phyloP scores from a whole-genome alignment of 2,888 invertebrate genomes.

The Blastobasis lacticolella region DNA sequence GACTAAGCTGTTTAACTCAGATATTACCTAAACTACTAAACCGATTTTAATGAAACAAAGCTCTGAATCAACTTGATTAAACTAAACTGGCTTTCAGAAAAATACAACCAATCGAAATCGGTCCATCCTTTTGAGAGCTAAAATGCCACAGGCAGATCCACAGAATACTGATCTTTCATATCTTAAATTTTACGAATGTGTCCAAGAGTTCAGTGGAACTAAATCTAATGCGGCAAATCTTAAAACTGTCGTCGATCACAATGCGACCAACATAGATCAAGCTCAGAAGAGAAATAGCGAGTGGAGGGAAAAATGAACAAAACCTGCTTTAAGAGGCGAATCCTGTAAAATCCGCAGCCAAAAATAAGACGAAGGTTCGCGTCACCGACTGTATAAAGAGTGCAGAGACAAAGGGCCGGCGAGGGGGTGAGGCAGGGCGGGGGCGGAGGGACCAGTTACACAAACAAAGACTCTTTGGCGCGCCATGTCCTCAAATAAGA shows the following conservation, averaged over 20 bases:
- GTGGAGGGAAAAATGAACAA: conserved; percentile 29
- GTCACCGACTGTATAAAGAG: conserved; percentile 64
- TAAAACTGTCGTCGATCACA: no score
- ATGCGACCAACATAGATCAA: no score
- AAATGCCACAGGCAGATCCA: no score
- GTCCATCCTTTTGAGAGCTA: no score
- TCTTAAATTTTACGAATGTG: no score
- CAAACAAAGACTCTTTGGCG: conserved; percentile 61
- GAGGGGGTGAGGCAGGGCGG: conserved; percentile 31
- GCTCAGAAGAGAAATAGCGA: conserved; percentile 22
- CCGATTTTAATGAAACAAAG: background rate
- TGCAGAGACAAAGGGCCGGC: conserved; percentile 54
- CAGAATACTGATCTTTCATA: no score
- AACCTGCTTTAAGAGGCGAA: conserved; percentile 33
- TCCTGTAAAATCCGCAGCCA: conserved; percentile 40
- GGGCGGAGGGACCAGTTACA: conserved; percentile 51
- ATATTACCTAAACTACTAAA: no score
- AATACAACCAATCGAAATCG: no score
- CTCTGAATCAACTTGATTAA: background rate
- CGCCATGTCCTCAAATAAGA: conserved; percentile 64
- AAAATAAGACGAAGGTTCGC: conserved; percentile 58
- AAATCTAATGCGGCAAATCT: no score
- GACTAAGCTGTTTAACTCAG: no score
- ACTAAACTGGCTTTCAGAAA: no score
- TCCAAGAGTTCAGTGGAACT: no score